These are phyloP conservation scores for Drosophila novamexicana DNA, from an alignment of 1,140 invertebrate species.

Conservation along the genomic window DNA sequence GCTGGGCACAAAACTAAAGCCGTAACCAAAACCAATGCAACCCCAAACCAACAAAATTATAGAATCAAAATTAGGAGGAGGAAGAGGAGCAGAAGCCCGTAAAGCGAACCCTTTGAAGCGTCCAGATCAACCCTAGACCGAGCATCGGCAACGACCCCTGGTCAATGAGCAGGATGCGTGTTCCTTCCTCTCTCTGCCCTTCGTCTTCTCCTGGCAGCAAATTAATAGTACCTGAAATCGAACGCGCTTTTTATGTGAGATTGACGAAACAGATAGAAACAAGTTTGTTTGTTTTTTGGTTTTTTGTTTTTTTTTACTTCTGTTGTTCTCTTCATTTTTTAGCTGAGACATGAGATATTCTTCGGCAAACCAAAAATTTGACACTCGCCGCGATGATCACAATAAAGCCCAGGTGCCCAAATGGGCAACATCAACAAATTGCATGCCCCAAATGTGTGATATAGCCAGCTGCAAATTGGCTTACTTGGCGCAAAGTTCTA, in stretches of 20 bases:
- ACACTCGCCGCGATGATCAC: conserved; percentile 21
- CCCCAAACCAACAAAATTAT: conserved; percentile 16
- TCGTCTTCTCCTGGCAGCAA: neutral
- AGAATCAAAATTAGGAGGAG: too few species aligned
- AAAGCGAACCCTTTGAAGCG: conserved; percentile 18
- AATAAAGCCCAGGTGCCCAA: conserved; percentile 22
- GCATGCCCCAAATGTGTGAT: conserved; percentile 52
- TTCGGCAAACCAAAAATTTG: conserved; percentile 20
- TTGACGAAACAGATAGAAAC: conserved; percentile 29
- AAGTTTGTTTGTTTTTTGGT: conserved; percentile 27
- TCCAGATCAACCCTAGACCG: conserved; percentile 8
- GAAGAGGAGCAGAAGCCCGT: conserved; percentile 15
- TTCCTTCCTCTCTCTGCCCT: too few species aligned
- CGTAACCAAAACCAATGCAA: conserved; percentile 52
- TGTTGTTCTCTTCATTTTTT: neutral
- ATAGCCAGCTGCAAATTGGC: conserved; percentile 37
- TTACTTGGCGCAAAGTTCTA: conserved; percentile 32
- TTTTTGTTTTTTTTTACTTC: neutral
- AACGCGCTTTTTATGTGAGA: conserved; percentile 13
- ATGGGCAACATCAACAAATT: conserved; percentile 31
- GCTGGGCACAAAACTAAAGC: conserved; percentile 5
- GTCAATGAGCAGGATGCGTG: conserved; percentile 17
- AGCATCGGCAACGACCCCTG: conserved; percentile 3
- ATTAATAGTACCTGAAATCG: conserved; percentile 39
- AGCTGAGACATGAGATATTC: conserved; percentile 21